Evolutionary conservation across 2,888 invertebrate genomes (phyloP), one percentile per base, ranked within the genome.

Genomic region (Cheiracanthium punctorium): DNA sequence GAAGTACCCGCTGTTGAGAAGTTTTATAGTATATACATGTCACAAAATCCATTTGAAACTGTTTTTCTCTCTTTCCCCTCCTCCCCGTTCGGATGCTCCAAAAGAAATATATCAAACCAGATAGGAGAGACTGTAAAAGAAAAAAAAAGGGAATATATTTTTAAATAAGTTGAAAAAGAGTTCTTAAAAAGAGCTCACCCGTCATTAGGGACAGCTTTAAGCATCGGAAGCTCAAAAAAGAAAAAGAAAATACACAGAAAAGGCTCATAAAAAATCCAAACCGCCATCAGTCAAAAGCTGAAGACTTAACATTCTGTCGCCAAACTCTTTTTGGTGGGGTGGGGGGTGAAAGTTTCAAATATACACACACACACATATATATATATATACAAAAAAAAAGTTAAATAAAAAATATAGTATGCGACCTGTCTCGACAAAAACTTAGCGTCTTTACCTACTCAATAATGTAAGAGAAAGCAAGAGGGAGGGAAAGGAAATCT

Each of bases 221-320:
- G 84, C 58, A 72, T 64, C 72, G 71, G 69, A 29, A 33, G 48
- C 10, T 12, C 7, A 43, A 79, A 79, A 81, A 81, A 81, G 67
- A 65, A 41, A 48, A 12, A 14, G 33, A 29, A 10, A 75, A 28
- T 37, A 20, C 12, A 14, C 48, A 24, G 20, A 64, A 67, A 67
- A 24, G 52, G 69, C 8, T 69, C 7, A 37, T 64, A 69, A 79
- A 71, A 71, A 65, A 64, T 32, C 14, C 64, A 37, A 72, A 82
- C 82, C 82, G 76, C 84, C 84, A 85, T 85, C 84, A 85, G 84
- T 85, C 84, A 85, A 67, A 79, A 74, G 74, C 84, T 82, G 79
- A 85, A 73, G 77, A 79, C 79, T 85, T 79, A 85, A 79, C 79
- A 79, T 79, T 80, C 84, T 85, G 84, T 85, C 84, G 79, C 84